A percentile compares a stretch with the other conserved stretches of the same genome.
These are phyloP conservation scores for Erethizon dorsatum DNA, from an alignment of 2,797 vertebrate species.

Conservation along the genomic window DNA sequence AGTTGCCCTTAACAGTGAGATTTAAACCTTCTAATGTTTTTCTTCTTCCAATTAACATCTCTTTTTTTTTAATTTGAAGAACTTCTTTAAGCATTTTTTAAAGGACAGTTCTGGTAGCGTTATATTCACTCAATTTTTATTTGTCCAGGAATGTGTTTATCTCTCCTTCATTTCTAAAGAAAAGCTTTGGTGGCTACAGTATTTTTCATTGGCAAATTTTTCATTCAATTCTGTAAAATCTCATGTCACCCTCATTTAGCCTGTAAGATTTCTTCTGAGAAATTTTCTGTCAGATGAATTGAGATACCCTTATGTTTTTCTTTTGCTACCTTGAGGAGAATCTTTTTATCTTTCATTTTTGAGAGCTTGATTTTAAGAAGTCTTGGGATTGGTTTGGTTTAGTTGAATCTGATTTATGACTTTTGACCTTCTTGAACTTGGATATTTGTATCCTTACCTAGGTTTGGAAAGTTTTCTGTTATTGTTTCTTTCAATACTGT, in stretches of 20 bases:
- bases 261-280: not conserved
- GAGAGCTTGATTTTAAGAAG: not conserved
- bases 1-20: not conserved
- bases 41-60: not conserved
- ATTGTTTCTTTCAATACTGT: not conserved
- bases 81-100: not conserved
- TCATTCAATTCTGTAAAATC: not conserved
- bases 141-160: not conserved
- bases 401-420: not conserved
- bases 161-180: not conserved
- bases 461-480: not conserved
- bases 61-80: not conserved
- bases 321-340: not conserved
- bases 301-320: not conserved
- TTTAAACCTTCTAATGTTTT: not conserved
- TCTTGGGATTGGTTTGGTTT: not conserved
- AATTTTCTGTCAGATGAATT: not conserved
- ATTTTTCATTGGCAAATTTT: not conserved
- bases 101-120: not conserved
- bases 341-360: not conserved
- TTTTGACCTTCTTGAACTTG: not conserved
- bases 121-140: not conserved
- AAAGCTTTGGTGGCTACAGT: not conserved
- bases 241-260: not conserved
- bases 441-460: not conserved